Base-by-base conservation (phyloP, 2,888 invertebrate genomes). In the Hirtodrosophila confusa region DNA sequence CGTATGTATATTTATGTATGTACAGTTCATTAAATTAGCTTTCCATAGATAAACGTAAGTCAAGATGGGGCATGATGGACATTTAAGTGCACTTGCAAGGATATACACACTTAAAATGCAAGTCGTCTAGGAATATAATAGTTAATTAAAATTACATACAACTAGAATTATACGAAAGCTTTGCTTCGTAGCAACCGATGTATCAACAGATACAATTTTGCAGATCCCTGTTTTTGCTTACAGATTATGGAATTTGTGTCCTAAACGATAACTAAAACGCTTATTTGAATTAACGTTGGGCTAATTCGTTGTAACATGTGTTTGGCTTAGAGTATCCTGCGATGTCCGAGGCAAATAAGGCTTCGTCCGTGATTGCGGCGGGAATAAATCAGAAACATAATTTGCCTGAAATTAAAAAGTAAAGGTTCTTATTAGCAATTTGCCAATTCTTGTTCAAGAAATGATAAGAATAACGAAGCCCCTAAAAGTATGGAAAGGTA, bases 321-420 rank as follows among this genome's bases (percentile, higher is more conserved):
- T 75, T 47, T 82, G 79, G 29, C 61, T 88, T 41, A 85, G 2
- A 17, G 17, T 62, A 61, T 91, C 91, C 41, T 90, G 88, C 11
- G 86, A 69, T 39, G 89, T 86, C 27, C 74, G 76, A 3, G 90
- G 88, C 65, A 91, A 57, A 58, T 89, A 90, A 0, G 80, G 48
- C 58, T 85, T 90, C n/a, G 75, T 57, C 7, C 70, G 56, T 7
- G 69, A 68, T 3, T 62, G 36, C 12, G 35, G 67, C 3, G 76
- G 67, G 54, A 91, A 91, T 58, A 91, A 69, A 72, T 91, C 91
- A 3, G 91, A 91, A n/a, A 91, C 87, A 55, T 69, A 91, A 33
- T 90, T 91, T 31, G 90, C 89, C 91, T 91, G 88, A 4, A 91
- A 91, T 17, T n/a, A 51, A 41, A 47, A 24, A 29, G 27, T n/a